phyloP scores from a whole-genome alignment of 2,888 invertebrate genomes.

The Syrphus vitripennis region DNA sequence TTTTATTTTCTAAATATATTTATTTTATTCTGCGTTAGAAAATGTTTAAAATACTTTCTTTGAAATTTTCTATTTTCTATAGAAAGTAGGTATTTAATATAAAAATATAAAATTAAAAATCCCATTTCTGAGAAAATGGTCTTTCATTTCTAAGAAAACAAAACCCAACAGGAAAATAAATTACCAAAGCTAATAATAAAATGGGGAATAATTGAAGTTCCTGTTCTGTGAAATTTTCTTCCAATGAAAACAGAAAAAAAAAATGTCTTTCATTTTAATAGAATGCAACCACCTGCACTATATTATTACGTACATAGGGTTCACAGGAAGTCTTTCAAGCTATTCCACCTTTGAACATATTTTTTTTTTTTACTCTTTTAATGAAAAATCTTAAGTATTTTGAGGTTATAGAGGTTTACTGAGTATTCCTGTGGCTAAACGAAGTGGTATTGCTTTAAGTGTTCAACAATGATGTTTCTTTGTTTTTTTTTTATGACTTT shows the following conservation, averaged over 20 bases:
- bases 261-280: background rate
- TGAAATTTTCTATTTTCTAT: no score
- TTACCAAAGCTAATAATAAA: background rate
- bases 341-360: background rate
- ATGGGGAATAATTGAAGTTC: background rate
- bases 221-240: background rate
- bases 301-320: background rate
- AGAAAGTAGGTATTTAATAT: no score
- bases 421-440: background rate
- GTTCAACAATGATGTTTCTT: background rate
- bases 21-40: no score
- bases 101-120: no score
- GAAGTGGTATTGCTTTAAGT: background rate
- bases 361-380: background rate
- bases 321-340: background rate
- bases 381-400: background rate
- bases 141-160: background rate
- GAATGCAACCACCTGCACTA: background rate
- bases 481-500: background rate
- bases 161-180: background rate
- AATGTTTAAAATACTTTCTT: no score
- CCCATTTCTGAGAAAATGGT: background rate
- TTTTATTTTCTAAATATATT: no score
- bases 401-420: background rate
- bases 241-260: background rate